Evolutionary conservation across 2,888 invertebrate species (phyloP), one percentile per base, ranked within the genome.

Genomic region (Synanthedon vespiformis): DNA sequence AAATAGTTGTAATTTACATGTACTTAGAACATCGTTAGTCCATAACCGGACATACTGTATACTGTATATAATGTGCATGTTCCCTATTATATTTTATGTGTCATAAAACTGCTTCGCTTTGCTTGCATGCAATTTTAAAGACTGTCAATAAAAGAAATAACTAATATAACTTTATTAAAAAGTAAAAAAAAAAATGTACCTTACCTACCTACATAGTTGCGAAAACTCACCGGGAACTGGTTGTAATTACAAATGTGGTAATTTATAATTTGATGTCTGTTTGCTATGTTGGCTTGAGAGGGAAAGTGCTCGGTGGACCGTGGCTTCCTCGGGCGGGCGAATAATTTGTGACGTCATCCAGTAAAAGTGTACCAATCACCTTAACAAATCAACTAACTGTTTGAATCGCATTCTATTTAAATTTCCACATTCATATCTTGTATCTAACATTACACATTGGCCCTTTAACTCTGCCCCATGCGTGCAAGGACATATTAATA

Each of bases 401-500:
- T 27, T 34, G 27, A 47, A 66, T 54, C 57, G 57, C 62, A 55
- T 47, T 55, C 59, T 61, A 60, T 34, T 10, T 34, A 44, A n/a
- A 14, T 44, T n/a, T 44, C 5, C 44, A 14, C 44, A 65, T 67
- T 66, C 57, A 56, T 64, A 56, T 27, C 52, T 50, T 41, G 58
- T 57, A 63, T 40, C 40, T n/a, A 40, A 62, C 58, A 60, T 58
- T 62, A 59, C 58, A 54, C 57, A 57, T 63, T 61, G 57, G 56
- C 62, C 64, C 62, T 63, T 58, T 60, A 61, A 61, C 61, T 60
- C 60, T 56, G 61, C 63, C 71, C 12, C 70, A 74, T 75, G 70
- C 63, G 60, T 64, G 70, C 81, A 83, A 85, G 85, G 85, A 79
- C 84, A 70, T 72, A 75, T 83, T 75, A 81, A 84, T 81, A 80